Conservation (phyloP, 1,140 invertebrate genomes). For the Watersipora subatra region DNA sequence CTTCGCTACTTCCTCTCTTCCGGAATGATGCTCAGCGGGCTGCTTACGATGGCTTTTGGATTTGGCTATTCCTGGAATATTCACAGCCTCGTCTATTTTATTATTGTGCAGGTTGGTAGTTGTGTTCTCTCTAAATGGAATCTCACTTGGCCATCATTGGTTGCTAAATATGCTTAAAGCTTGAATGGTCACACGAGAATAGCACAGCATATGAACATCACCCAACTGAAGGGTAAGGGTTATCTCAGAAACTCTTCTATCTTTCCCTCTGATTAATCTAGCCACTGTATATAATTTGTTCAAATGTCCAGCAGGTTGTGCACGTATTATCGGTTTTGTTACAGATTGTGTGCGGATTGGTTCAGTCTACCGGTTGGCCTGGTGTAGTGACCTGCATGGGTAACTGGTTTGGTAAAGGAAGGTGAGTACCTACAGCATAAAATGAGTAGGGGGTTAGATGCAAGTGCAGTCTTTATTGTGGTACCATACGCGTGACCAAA, state of each 20-base stretch:
- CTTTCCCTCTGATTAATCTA: too few relatives aligned
- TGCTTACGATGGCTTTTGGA: constrained; percentile 79
- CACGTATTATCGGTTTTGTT: too few relatives aligned
- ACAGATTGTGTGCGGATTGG: constrained; percentile 67
- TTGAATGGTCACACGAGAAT: too few relatives aligned
- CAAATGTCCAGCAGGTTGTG: too few relatives aligned
- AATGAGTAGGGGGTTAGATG: too few relatives aligned
- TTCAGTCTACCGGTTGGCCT: constrained; percentile 83
- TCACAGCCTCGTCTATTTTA: constrained; percentile 69
- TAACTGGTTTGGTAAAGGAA: constrained; percentile 86
- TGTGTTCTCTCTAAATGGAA: neutral
- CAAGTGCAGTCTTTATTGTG: too few relatives aligned
- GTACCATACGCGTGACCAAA: too few relatives aligned
- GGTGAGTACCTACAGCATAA: too few relatives aligned
- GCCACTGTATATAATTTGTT: too few relatives aligned
- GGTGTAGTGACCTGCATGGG: constrained; percentile 82
- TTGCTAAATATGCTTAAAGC: neutral
- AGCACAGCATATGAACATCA: too few relatives aligned
- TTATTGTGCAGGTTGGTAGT: constrained; percentile 62
- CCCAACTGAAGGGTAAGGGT: too few relatives aligned
- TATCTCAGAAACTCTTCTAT: too few relatives aligned
- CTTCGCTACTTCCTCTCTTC: constrained; percentile 73
- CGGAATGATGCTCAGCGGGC: constrained; percentile 78
- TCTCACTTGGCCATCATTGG: neutral
- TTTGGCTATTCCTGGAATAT: constrained; percentile 67